Percentiles rank a stretch among this genome's conserved stretches.
These are phyloP conservation scores for Grus americana DNA, from an alignment of 2,113 vertebrate genomes.

Conservation along the genomic window DNA sequence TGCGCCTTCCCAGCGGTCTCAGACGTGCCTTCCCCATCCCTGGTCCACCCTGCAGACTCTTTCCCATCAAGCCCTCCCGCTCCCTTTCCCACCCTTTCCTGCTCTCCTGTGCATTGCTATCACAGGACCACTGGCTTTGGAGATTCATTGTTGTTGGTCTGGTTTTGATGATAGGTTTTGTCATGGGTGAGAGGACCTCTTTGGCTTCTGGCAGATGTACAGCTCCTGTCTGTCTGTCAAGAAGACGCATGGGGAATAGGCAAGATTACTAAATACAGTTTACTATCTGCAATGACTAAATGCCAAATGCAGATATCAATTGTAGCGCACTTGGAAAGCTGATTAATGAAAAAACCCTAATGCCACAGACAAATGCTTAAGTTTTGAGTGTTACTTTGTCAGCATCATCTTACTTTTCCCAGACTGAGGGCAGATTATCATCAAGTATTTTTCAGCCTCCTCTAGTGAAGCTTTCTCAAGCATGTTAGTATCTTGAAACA, in stretches of 20 bases:
- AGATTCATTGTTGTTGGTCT: background rate
- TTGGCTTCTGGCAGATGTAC: background rate
- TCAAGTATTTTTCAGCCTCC: background rate
- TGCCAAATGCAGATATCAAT: background rate
- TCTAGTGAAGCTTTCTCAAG: background rate
- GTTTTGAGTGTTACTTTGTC: background rate
- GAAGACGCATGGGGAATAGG: conserved; percentile 12
- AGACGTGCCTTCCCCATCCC: background rate
- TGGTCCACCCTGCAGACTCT: background rate
- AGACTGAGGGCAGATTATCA: background rate
- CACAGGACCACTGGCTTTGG: background rate
- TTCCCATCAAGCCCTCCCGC: background rate
- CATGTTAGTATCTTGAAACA: background rate
- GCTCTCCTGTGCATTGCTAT: background rate
- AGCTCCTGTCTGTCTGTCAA: background rate
- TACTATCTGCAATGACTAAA: conserved; percentile 14
- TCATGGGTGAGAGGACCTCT: background rate
- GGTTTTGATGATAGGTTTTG: background rate
- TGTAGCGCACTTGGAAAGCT: background rate
- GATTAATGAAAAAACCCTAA: conserved; percentile 18
- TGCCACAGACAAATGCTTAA: background rate
- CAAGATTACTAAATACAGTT: conserved; percentile 13
- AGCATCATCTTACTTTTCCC: background rate
- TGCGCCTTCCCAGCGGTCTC: background rate
- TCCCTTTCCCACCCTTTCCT: background rate